Base-by-base conservation (phyloP, 64 coral and sea anemone species). In the Pocillopora damicornis region DNA sequence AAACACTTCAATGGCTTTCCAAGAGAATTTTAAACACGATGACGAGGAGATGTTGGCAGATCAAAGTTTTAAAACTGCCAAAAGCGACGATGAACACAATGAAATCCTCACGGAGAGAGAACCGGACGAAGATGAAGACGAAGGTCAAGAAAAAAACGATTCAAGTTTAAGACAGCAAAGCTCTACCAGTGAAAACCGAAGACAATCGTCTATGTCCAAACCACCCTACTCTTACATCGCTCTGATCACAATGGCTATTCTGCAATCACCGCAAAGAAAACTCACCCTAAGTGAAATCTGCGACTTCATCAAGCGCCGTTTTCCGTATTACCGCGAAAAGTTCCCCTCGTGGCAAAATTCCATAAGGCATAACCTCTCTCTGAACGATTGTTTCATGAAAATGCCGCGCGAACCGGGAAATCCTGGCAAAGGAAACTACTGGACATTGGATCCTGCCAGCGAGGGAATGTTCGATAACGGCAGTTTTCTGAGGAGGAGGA, bases 391-490 rank as follows among this genome's bases (percentile, higher is more conserved):
- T 45, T 99, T 99, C 79, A 94, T 99, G 51, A 99, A 99, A 83
- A 99, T 99, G 90, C 97, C 97, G 4, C 71, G 97, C 56, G 97
- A 99, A 79, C 97, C 97, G 20, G 97, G 97, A 15, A 95, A 99
- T 60, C 97, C 97, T 15, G 97, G 97, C 6, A 99, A 99, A 92
- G 97, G 97, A 0, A 99, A 99, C 61, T 99, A 99, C 37, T 99
- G 97, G 97, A 99, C 97, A 1, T 79, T 99, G 9, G 97, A 99
- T 62, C 97, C 97, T 11, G 97, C 93, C 0, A 99, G 97, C 78
- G 97, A 99, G 84, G 97, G 97, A 71, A 99, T 99, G 97, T 99
- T 99, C 79, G 97, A 99, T 83, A 99, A 99, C 42, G 97, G 97
- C 18, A 99, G 97, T 36, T 99, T 99, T 81, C 58, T 99, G 11